Percentiles rank a stretch among this genome's conserved stretches.
phyloP scores from a whole-genome alignment of 2,113 vertebrate species.

The Willisornis vidua region DNA sequence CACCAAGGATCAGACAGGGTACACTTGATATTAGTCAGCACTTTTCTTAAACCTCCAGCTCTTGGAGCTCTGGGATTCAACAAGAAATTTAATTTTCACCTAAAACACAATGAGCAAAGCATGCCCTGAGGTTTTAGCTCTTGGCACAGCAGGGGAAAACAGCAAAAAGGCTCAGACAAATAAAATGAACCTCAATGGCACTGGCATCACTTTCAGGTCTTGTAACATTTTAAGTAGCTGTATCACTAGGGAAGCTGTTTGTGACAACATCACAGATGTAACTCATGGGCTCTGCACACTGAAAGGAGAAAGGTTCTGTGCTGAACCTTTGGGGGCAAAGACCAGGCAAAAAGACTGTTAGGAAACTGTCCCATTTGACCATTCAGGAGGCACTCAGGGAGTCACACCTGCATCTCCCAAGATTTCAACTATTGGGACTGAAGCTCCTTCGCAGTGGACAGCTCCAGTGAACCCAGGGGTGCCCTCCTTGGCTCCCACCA shows the following conservation, averaged over 20 bases:
- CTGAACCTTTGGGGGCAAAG: neutral
- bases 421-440: neutral
- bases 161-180: conserved; percentile 9
- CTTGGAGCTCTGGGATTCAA: neutral
- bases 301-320: rapidly evolving
- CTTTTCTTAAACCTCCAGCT: neutral
- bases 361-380: neutral
- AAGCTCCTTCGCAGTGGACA: neutral
- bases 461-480: neutral
- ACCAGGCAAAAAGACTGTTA: neutral
- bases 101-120: neutral
- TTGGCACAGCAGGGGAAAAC: neutral
- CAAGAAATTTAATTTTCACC: conserved; percentile 17
- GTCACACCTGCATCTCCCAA: neutral
- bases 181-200: neutral
- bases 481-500: neutral
- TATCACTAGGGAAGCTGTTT: neutral
- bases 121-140: neutral
- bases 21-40: neutral
- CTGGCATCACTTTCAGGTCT: neutral
- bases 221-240: neutral
- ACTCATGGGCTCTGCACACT: rapidly evolving
- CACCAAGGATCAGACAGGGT: neutral
- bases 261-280: neutral
- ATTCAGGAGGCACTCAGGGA: neutral